These are phyloP conservation scores for Malacoctenus gilli DNA, from an alignment of 2,797 vertebrate species.

Conservation along the genomic window DNA sequence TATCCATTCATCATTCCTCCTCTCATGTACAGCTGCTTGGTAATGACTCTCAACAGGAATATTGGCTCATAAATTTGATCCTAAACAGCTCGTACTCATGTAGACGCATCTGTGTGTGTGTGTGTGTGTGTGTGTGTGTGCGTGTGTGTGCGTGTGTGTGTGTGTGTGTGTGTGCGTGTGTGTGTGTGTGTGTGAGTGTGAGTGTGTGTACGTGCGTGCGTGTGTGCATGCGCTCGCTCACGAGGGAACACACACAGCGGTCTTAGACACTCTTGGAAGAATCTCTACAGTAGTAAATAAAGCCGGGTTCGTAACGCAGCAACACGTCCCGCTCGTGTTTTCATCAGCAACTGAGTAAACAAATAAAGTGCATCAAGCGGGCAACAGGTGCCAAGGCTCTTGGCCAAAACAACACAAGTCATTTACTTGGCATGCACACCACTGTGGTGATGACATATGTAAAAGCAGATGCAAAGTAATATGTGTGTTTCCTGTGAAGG, in stretches of 20 bases:
- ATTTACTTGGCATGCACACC: slow-evolving; percentile 64
- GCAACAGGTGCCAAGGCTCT: slow-evolving; percentile 37
- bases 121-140: no score
- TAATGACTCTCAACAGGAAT: slow-evolving; percentile 22
- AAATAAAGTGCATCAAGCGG: slow-evolving; percentile 38
- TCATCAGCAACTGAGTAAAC: slow-evolving; percentile 62
- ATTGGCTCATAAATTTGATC: slow-evolving; percentile 42
- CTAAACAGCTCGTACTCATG: slow-evolving; percentile 22
- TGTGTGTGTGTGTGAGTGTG: no score
- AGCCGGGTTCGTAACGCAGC: slow-evolving; percentile 37
- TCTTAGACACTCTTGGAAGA: slow-evolving; percentile 42
- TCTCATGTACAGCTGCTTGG: slow-evolving; percentile 22
- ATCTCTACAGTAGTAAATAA: slow-evolving; percentile 52
- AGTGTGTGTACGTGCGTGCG: no score
- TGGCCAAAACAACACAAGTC: slow-evolving; percentile 37
- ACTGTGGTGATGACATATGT: slow-evolving; percentile 20
- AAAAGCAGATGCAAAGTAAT: not conserved
- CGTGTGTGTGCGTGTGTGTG: not conserved
- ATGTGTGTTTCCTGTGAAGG: not conserved
- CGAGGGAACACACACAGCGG: slow-evolving; percentile 32
- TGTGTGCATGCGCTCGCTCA: no score
- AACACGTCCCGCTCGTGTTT: slow-evolving; percentile 54
- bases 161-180: not conserved
- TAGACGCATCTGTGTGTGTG: not conserved
- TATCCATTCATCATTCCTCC: slow-evolving; percentile 23